phyloP scores from a whole-genome alignment of 2,888 invertebrate species.

The Melitaea athalia region DNA sequence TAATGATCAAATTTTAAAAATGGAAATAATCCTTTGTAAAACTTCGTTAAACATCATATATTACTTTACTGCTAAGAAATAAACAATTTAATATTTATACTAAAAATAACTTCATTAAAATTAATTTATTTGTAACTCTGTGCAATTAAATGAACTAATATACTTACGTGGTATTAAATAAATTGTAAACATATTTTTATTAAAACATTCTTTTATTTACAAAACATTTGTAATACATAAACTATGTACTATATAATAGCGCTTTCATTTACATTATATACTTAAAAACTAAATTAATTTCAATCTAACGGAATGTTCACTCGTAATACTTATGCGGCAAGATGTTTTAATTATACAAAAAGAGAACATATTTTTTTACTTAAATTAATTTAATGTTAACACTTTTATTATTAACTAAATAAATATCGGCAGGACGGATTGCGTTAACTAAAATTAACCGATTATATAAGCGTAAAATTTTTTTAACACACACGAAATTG shows the following conservation, averaged over 20 bases:
- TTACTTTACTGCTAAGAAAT: no score
- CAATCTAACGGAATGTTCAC: slow-evolving; percentile 26
- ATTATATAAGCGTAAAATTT: slow-evolving; percentile 35
- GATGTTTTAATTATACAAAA: slow-evolving; percentile 53
- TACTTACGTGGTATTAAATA: neutral
- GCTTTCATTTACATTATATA: slow-evolving; percentile 7
- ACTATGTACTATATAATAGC: slow-evolving; percentile 45
- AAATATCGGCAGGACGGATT: slow-evolving; percentile 73
- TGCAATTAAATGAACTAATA: no score
- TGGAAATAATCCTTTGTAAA: no score
- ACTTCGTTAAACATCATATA: no score
- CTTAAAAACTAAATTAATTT: slow-evolving; percentile 15
- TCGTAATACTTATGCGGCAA: slow-evolving; percentile 74
- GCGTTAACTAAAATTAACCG: slow-evolving; percentile 53
- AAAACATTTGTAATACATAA: slow-evolving; percentile 56
- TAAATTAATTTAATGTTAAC: slow-evolving; percentile 7
- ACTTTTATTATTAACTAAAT: slow-evolving; percentile 28
- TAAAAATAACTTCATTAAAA: no score
- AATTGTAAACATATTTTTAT: slow-evolving; percentile 35
- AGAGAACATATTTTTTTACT: slow-evolving; percentile 17
- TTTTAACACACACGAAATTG: slow-evolving; percentile 3
- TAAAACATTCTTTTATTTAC: slow-evolving; percentile 70
- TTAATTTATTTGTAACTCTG: no score
- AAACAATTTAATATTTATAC: no score
- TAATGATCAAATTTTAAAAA: no score